phyloP scores from a whole-genome alignment of 1,140 invertebrate species.

The Babylonia areolata region DNA sequence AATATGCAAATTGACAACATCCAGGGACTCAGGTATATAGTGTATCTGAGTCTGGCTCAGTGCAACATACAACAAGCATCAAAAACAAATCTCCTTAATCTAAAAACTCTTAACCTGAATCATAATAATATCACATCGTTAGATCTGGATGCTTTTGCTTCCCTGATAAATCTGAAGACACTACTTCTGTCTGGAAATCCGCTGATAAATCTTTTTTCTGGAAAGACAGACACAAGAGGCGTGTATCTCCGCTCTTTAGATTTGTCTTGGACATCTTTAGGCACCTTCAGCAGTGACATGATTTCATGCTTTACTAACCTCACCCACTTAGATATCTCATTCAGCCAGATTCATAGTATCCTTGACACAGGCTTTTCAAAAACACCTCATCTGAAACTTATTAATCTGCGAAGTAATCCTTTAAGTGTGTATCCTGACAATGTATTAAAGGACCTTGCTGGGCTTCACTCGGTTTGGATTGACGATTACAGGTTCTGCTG shows the following conservation, averaged over 20 bases:
- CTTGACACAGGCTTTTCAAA: neutral
- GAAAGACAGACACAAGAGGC: neutral
- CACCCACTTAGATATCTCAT: neutral
- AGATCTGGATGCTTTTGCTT: neutral
- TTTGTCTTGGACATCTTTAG: neutral
- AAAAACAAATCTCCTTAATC: neutral
- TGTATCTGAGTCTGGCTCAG: neutral
- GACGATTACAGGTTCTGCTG: slow-evolving; percentile 60
- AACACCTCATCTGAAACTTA: neutral
- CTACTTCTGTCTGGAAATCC: slow-evolving; percentile 13
- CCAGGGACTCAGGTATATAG: neutral
- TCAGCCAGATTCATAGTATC: neutral
- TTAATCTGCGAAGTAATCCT: slow-evolving; percentile 3
- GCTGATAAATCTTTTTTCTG: neutral
- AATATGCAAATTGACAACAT: neutral
- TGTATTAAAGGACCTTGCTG: slow-evolving; percentile 31
- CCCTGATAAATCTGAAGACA: neutral
- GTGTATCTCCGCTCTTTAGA: neutral
- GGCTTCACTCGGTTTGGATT: slow-evolving; percentile 36
- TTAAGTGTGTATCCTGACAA: neutral
- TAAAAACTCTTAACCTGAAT: slow-evolving; percentile 19
- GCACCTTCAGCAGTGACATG: neutral
- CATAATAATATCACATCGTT: neutral
- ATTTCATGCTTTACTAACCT: neutral
- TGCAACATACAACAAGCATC: neutral